These are phyloP conservation scores for Callimorpha dominula DNA, from an alignment of 2,888 invertebrate species.

Conservation along the genomic window DNA sequence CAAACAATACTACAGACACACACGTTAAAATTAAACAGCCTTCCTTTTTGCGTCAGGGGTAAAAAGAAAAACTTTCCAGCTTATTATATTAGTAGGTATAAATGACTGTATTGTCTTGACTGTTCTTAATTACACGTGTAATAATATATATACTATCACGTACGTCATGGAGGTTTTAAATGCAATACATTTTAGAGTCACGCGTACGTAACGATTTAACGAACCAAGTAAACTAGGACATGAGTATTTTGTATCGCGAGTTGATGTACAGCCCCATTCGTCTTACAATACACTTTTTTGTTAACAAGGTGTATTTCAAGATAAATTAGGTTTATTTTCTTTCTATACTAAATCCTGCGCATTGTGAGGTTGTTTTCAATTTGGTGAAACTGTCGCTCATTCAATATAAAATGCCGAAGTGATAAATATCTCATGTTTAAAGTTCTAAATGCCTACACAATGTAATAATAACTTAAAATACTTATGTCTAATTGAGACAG, in stretches of 20 bases:
- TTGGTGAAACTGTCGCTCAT: too few relatives aligned
- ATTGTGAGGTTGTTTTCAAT: too few relatives aligned
- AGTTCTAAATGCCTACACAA: too few relatives aligned
- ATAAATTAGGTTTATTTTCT: too few relatives aligned
- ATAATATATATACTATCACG: not conserved
- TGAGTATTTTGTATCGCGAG: not conserved
- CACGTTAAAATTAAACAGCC: not conserved
- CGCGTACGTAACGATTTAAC: slow-evolving; percentile 1
- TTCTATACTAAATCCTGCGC: too few relatives aligned
- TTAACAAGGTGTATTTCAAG: not conserved
- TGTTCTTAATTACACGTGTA: not conserved
- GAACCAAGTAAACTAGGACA: not conserved
- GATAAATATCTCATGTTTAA: too few relatives aligned
- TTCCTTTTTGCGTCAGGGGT: not conserved
- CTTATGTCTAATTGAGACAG: too few relatives aligned
- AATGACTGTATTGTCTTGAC: not conserved
- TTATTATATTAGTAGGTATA: not conserved
- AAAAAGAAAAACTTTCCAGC: not conserved
- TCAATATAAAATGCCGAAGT: too few relatives aligned
- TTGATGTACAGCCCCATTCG: not conserved
- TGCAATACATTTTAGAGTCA: slow-evolving; percentile 1
- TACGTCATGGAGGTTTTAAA: not conserved
- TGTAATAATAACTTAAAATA: too few relatives aligned
- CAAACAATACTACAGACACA: not conserved
- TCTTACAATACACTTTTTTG: not conserved